Percentiles rank a stretch among this genome's conserved stretches.
These are phyloP conservation scores for Sebastes steindachneri DNA, from an alignment of 2,797 vertebrate species.

Conservation along the genomic window DNA sequence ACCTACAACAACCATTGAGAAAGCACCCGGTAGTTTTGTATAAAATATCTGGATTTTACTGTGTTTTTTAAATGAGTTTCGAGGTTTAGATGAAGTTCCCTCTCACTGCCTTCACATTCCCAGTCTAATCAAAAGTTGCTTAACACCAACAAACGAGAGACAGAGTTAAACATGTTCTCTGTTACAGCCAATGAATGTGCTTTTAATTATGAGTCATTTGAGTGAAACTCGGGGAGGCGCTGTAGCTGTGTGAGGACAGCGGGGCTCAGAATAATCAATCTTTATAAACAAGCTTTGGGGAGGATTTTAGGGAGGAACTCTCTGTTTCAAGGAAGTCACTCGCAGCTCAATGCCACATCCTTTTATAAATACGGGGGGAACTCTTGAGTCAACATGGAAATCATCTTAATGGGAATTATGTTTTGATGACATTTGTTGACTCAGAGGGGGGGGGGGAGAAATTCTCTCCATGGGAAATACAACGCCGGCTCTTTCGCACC, in stretches of 20 bases:
- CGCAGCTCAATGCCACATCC: conserved; percentile 46
- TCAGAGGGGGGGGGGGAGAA: background rate
- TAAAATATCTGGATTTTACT: background rate
- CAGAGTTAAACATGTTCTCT: conserved; percentile 11
- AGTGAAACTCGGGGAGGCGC: conserved; percentile 15
- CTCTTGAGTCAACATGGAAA: conserved; percentile 62
- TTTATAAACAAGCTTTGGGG: conserved; percentile 52
- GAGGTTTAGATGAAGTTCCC: background rate
- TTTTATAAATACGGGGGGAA: conserved; percentile 40
- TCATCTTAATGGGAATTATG: conserved; percentile 55
- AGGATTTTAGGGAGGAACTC: conserved; percentile 37
- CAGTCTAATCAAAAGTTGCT: background rate
- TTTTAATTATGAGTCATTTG: conserved; percentile 53
- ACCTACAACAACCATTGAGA: background rate
- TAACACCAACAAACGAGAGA: background rate
- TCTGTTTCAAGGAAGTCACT: conserved; percentile 40
- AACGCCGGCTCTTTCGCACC: conserved; percentile 44
- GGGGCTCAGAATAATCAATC: conserved; percentile 56
- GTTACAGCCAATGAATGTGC: conserved; percentile 26
- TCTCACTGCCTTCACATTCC: background rate
- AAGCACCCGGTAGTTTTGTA: background rate
- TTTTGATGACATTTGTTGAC: conserved; percentile 63
- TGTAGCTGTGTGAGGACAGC: conserved; percentile 26
- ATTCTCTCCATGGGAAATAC: conserved; percentile 51
- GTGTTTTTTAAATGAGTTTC: background rate